Base-by-base conservation (phyloP, 2,113 vertebrate genomes). In the Alligator sinensis region DNA sequence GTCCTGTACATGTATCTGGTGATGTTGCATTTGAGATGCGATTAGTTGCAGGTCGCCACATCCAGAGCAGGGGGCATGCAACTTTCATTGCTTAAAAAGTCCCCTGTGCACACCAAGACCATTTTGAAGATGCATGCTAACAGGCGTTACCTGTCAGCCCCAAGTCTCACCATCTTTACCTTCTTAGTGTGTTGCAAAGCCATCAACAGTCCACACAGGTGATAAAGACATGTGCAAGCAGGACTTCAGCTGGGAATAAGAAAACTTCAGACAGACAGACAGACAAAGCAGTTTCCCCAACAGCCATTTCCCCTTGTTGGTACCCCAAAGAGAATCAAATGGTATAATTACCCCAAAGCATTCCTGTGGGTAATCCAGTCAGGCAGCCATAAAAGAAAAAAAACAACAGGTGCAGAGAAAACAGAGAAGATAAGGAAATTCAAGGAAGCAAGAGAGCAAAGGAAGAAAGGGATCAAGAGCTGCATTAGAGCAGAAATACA, bases 311-410 rank as follows among this genome's bases (percentile, higher is more conserved):
- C 3, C 11, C 13, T 54, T 24, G 55, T 70, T 72, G 11, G n/a
- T 59, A 70, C 66, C 89, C 93, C 54, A 80, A 93, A 93, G 77
- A 95, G 92, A 94, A 92, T 12, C 5, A 47, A 93, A 80, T 1
- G 4, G 81, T 80, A 95, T 98, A 98, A 96, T 98, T 98, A 98
- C 98, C 98, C 98, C 97, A 98, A 94, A 92, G 98, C 97, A 80
- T 98, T 98, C 96, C 98, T 98, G 95, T 93, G 11, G 57, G 93
- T 0, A 90, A 97, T 98, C 98, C 98, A 95, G 87, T 90, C 90
- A 93, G 19, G 98, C 95, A 97, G 89, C 89, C 85, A 95, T 27
- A 89, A 55, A 86, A 57, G 80, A 93, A 92, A 93, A 86, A 24
- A 34, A 76, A 82, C 82, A 68, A 83, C 2, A 62, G 61, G 68